Evolutionary conservation across 2,888 invertebrate species (phyloP).

Genomic region (Drosophila planitibia): DNA sequence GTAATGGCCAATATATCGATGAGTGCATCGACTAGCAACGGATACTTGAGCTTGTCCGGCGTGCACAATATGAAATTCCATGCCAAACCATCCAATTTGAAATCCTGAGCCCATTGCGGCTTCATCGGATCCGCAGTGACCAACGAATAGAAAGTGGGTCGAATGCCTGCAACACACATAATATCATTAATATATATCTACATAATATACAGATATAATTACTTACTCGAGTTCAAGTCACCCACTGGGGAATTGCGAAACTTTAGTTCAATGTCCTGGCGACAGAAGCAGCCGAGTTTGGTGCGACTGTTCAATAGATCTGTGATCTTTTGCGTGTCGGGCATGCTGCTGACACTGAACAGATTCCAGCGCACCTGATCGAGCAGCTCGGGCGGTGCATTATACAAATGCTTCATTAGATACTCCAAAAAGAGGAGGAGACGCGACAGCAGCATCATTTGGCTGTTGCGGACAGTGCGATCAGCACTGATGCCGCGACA

Average conservation of each 20-base stretch:
- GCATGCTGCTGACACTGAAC: slow-evolving; percentile 88
- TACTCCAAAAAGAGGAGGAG: slow-evolving; percentile 95
- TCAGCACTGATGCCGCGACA: slow-evolving; percentile 86
- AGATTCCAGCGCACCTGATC: slow-evolving; percentile 96
- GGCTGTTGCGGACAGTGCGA: slow-evolving; percentile 86
- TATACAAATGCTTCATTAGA: slow-evolving; percentile 97
- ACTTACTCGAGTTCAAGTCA: slow-evolving; percentile 81
- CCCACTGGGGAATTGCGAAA: slow-evolving; percentile 87
- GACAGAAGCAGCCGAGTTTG: slow-evolving; percentile 89
- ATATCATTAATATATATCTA: slow-evolving; percentile 62
- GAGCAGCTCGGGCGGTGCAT: slow-evolving; percentile 93
- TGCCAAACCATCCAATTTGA: slow-evolving; percentile 96
- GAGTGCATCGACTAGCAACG: slow-evolving; percentile 93
- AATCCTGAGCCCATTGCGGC: slow-evolving; percentile 88
- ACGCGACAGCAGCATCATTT: slow-evolving; percentile 93
- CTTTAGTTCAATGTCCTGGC: slow-evolving; percentile 91
- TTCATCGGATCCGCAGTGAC: slow-evolving; percentile 89
- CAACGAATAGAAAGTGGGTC: slow-evolving; percentile 96
- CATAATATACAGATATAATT: not conserved
- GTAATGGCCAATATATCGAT: slow-evolving; percentile 93
- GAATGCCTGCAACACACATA: slow-evolving; percentile 88
- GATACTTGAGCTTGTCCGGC: slow-evolving; percentile 95
- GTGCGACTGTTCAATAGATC: slow-evolving; percentile 86
- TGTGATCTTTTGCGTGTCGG: slow-evolving; percentile 86
- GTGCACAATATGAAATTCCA: slow-evolving; percentile 97